Evolutionary conservation across 2,888 invertebrate genomes (phyloP).

Genomic region (Cataglyphis cursor): DNA sequence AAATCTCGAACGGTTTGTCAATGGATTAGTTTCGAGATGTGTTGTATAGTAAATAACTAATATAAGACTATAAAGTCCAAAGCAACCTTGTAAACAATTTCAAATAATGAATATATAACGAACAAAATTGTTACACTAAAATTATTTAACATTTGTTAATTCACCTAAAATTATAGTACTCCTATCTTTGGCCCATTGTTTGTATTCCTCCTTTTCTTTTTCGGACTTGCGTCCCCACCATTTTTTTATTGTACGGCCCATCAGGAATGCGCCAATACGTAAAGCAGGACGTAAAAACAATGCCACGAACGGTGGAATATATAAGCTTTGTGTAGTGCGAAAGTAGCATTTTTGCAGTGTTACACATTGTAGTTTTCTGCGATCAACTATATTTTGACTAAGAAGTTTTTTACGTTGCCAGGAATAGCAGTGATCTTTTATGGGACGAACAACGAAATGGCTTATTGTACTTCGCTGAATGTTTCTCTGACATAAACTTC

Average conservation of each 20-base stretch:
- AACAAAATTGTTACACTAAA: slow-evolving; percentile 35
- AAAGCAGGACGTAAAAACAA: slow-evolving; percentile 79
- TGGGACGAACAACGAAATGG: neutral
- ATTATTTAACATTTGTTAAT: neutral
- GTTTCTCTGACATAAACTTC: slow-evolving; percentile 20
- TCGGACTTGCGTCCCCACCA: slow-evolving; percentile 86
- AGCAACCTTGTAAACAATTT: slow-evolving; percentile 67
- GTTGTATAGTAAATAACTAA: slow-evolving; percentile 80
- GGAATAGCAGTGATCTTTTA: neutral
- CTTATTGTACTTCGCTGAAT: neutral
- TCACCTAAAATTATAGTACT: slow-evolving; percentile 69
- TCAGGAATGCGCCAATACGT: slow-evolving; percentile 83
- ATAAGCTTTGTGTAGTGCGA: slow-evolving; percentile 77
- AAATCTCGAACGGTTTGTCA: slow-evolving; percentile 88
- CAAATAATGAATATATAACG: slow-evolving; percentile 23
- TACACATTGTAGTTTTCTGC: slow-evolving; percentile 21
- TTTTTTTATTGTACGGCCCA: slow-evolving; percentile 84
- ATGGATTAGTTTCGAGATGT: slow-evolving; percentile 87
- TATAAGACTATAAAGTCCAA: slow-evolving; percentile 70
- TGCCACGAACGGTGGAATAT: slow-evolving; percentile 80
- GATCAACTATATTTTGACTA: neutral
- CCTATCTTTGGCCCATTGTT: slow-evolving; percentile 70
- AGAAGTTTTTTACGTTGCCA: neutral
- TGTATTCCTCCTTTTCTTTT: slow-evolving; percentile 80
- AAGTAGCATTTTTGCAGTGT: slow-evolving; percentile 68